phyloP scores from a whole-genome alignment of 2,888 invertebrate genomes.

The Neocrepidodera transversa region DNA sequence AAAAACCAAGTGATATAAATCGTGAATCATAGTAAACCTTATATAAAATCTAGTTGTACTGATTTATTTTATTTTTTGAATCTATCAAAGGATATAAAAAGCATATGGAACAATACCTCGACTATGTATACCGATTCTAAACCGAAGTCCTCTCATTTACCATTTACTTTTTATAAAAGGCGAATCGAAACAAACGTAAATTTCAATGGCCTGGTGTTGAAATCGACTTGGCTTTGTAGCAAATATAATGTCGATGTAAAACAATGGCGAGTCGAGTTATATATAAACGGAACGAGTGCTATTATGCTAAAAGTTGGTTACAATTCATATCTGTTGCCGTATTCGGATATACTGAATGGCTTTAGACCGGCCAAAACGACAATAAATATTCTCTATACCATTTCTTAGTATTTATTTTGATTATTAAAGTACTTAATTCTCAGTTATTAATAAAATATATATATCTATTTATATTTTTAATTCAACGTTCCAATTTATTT shows the following conservation, averaged over 20 bases:
- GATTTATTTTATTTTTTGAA: no score
- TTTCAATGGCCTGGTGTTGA: conserved; percentile 40
- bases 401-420: conserved; percentile 33
- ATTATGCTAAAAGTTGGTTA: conserved; percentile 37
- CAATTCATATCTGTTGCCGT: conserved; percentile 52
- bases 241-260: conserved; percentile 40
- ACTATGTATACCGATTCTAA: neutral
- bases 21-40: no score
- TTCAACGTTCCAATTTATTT: neutral
- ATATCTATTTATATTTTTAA: no score
- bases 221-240: conserved; percentile 38
- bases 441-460: no score
- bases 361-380: conserved; percentile 49
- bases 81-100: no score
- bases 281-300: conserved; percentile 39
- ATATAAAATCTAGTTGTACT: no score
- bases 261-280: conserved; percentile 39
- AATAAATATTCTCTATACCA: conserved; percentile 42
- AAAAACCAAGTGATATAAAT: no score
- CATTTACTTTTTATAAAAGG: conserved; percentile 28
- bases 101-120: neutral
- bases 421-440: no score
- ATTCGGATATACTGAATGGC: conserved; percentile 44
- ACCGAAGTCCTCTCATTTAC: conserved; percentile 15
- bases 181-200: conserved; percentile 33